Evolutionary conservation across 2,888 invertebrate species (phyloP).

Genomic region (Mythimna pallens): DNA sequence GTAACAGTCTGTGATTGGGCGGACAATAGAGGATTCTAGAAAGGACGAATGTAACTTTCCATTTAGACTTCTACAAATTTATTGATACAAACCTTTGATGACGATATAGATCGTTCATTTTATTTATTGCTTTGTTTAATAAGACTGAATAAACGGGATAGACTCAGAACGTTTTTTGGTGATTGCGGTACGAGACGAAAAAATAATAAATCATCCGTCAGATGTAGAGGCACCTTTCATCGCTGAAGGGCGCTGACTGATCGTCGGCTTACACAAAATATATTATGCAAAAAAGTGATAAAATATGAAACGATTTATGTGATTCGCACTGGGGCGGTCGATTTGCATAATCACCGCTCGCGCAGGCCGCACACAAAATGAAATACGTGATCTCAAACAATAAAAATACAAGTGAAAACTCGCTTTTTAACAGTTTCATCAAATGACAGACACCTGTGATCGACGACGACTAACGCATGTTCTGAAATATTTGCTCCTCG

Average conservation of each 20-base stretch:
- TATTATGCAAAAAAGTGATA: constrained; percentile 85
- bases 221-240: constrained; percentile 75
- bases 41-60: not conserved
- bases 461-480: constrained; percentile 26
- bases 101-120: not conserved
- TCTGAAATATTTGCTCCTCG: constrained; percentile 35
- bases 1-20: not conserved
- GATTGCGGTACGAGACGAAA: constrained; percentile 61
- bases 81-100: not conserved
- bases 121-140: constrained; percentile 17
- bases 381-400: constrained; percentile 84
- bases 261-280: constrained; percentile 82
- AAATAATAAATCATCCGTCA: constrained; percentile 76
- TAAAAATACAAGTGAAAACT: constrained; percentile 64
- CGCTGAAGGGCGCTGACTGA: constrained; percentile 78
- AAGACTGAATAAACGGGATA: constrained; percentile 40
- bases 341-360: constrained; percentile 86
- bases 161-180: constrained; percentile 43
- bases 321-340: constrained; percentile 78
- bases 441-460: constrained; percentile 45
- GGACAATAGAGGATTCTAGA: too few relatives aligned
- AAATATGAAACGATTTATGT: constrained; percentile 87
- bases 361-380: constrained; percentile 77
- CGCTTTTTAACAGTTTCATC: constrained; percentile 50
- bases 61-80: constrained; percentile 3